Percentiles rank a stretch among this genome's conserved stretches.
Conservation (phyloP, 1,140 invertebrate genomes). For the Steinernema feltiae region DNA sequence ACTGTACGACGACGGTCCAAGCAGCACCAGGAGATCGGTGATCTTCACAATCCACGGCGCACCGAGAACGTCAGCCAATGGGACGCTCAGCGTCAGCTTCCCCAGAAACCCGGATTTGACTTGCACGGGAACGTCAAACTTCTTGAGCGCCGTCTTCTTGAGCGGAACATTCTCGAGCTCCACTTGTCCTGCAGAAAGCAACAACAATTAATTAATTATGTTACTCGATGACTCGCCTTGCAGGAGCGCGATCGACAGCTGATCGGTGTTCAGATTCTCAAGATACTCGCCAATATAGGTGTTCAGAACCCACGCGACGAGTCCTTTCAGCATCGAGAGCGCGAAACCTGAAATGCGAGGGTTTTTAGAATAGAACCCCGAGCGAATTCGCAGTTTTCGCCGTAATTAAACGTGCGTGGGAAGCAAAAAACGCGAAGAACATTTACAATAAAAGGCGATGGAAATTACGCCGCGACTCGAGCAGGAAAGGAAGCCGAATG, state of each 20-base stretch:
- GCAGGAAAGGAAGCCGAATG: too few species aligned
- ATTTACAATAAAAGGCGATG: too few species aligned
- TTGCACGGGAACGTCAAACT: slow-evolving; percentile 82
- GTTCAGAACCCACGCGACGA: slow-evolving; percentile 93
- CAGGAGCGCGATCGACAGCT: slow-evolving; percentile 85
- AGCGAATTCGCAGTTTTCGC: too few species aligned
- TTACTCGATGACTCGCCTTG: slow-evolving; percentile 80
- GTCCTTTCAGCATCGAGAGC: slow-evolving; percentile 77
- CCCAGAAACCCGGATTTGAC: slow-evolving; percentile 84
- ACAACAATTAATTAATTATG: background rate
- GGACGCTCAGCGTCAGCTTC: slow-evolving; percentile 81
- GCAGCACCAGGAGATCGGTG: slow-evolving; percentile 82
- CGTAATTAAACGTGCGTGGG: too few species aligned
- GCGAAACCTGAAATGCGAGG: background rate
- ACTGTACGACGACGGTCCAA: slow-evolving; percentile 82
- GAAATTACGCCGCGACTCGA: too few species aligned
- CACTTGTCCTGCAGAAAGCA: slow-evolving; percentile 67
- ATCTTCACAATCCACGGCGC: slow-evolving; percentile 92
- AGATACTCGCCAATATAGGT: slow-evolving; percentile 96
- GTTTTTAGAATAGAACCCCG: too few species aligned
- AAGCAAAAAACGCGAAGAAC: too few species aligned
- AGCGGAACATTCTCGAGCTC: slow-evolving; percentile 93
- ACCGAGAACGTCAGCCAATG: slow-evolving; percentile 78
- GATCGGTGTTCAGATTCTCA: slow-evolving; percentile 92
- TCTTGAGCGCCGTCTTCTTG: slow-evolving; percentile 83